Conservation (phyloP, 2,888 invertebrate species). For the Abrostola tripartita region DNA sequence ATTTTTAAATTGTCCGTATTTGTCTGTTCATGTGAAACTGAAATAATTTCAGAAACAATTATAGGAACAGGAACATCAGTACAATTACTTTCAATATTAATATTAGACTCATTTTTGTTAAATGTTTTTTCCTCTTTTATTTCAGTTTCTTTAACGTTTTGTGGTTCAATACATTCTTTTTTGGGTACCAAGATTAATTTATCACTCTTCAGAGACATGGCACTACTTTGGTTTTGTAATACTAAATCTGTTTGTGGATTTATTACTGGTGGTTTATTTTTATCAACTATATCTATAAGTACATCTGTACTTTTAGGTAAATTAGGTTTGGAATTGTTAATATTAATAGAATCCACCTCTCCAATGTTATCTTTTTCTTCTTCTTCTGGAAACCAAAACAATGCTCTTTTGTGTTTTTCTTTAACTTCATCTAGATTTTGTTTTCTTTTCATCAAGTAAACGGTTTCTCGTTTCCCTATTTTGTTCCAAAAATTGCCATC, state of each 20-base stretch:
- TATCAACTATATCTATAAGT: not conserved
- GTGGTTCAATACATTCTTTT: slow-evolving; percentile 2
- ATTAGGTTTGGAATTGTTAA: slow-evolving; percentile 7
- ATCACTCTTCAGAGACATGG: not conserved
- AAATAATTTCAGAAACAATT: slow-evolving; percentile 5
- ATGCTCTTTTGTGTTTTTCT: slow-evolving; percentile 73
- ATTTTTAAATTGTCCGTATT: slow-evolving; percentile 3
- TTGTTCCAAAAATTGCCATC: slow-evolving; percentile 90
- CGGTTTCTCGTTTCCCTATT: slow-evolving; percentile 90
- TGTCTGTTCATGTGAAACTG: not conserved
- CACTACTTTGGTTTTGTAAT: slow-evolving; percentile 1
- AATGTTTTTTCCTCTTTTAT: not conserved
- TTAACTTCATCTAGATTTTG: slow-evolving; percentile 81
- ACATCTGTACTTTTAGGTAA: not conserved
- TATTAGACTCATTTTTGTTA: not conserved
- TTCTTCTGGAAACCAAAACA: slow-evolving; percentile 81
- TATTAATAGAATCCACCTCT: slow-evolving; percentile 6
- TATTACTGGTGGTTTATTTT: slow-evolving; percentile 1
- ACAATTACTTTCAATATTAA: not conserved
- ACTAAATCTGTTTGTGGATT: not conserved
- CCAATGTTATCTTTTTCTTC: slow-evolving; percentile 41
- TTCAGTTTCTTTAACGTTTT: not conserved
- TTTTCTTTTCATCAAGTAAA: slow-evolving; percentile 88
- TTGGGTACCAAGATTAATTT: not conserved
- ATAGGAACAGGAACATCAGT: slow-evolving; percentile 3